Base-by-base conservation (phyloP, 2,797 vertebrate species). In the Acanthis flammea region DNA sequence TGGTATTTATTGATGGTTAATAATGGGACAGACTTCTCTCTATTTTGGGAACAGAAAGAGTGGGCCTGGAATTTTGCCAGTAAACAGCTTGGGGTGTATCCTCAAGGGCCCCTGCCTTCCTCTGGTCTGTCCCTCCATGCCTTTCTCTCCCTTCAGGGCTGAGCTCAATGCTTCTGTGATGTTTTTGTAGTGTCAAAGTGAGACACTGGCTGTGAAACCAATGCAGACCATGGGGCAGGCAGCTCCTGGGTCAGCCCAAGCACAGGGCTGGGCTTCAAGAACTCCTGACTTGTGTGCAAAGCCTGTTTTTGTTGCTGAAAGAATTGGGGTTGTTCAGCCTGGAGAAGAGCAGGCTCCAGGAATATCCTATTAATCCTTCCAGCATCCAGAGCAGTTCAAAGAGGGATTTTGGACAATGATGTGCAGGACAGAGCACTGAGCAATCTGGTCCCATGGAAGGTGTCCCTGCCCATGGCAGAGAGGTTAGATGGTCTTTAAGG, bases 201-300 rank as follows among this genome's bases (percentile, higher is more conserved):
- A 77, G 60, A 28, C 13, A 0, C 37, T 50, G 82, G 75, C 63
- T 67, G 60, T 80, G 65, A 74, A 66, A n/a, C 19, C 0, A 0
- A 45, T 3, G 11, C 1, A 53, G 60, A 21, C 7, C 33, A 21
- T 0, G 0, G 41, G 51, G 30, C 37, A 19, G 58, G 71, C 71
- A 73, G 37, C 74, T 93, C 39, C 47, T 27, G 7, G 17, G 37
- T 19, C 84, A 87, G 77, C 44, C 51, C 12, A 3, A 19, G 76
- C 30, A 33, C 45, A 7, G 19, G 71, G 66, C 67, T 44, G 37
- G 25, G 61, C 7, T 8, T 62, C 39, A 55, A 6, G 47, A 62
- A 11, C 44, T 24, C 42, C 42, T 50, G 66, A 19, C 37, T 47
- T 9, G 3, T 41, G 45, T 67, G 60, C 33, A 51, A 50, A 71